These are phyloP conservation scores for Nerophis ophidion DNA, from an alignment of 2,113 vertebrate species.

Conservation along the genomic window DNA sequence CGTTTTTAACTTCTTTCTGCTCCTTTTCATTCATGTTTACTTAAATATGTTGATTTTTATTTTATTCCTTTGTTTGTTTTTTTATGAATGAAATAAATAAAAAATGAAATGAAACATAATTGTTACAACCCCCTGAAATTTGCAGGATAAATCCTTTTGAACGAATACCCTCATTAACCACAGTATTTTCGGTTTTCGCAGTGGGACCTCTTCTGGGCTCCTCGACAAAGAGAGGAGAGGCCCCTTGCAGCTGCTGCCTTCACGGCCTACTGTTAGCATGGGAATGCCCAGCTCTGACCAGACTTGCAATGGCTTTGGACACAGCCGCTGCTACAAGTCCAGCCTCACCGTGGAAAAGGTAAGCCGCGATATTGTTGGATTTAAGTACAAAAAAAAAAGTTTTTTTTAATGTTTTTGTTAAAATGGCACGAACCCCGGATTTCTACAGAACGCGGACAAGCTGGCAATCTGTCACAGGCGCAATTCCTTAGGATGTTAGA, in stretches of 20 bases:
- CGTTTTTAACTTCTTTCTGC: no score
- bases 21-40: no score
- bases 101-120: no score
- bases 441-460: no score
- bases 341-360: conserved; percentile 75
- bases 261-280: conserved; percentile 38
- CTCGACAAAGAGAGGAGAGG: conserved; percentile 55
- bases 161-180: neutral
- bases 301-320: conserved; percentile 30
- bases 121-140: neutral
- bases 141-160: neutral
- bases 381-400: neutral
- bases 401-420: neutral
- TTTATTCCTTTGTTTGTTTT: no score
- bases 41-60: no score
- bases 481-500: no score
- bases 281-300: conserved; percentile 33
- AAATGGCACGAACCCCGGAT: no score
- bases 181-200: conserved; percentile 9
- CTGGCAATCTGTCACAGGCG: no score
- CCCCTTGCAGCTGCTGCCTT: conserved; percentile 63
- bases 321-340: conserved; percentile 60
- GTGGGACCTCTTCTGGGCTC: conserved; percentile 43
- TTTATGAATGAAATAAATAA: no score
- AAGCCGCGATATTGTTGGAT: neutral